Evolutionary conservation across 2,888 invertebrate genomes (phyloP), one percentile per base, ranked within the genome.

Genomic region (Malthinus seriepunctatus): DNA sequence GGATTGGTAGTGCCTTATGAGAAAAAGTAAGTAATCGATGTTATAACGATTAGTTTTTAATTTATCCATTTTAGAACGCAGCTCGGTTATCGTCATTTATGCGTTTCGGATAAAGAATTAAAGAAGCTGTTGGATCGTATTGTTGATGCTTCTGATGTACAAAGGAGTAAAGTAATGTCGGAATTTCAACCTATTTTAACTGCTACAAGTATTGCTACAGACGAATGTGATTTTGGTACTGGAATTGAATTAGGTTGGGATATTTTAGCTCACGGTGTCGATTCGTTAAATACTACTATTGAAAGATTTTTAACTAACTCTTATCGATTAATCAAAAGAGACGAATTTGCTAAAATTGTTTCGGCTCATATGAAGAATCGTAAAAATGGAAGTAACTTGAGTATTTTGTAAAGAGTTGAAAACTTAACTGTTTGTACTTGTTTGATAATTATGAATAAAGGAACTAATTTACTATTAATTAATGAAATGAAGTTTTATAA

Each of bases 191-290:
- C 93, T 55, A 80, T 94, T 1, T 85, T 95, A 60, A 93, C 91
- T 3, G 87, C 88, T 54, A 89, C 93, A 5, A 91, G 87, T 75
- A 93, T 94, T 75, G 97, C 97, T 0, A 88, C 91, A 55, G 97
- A 97, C 73, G 97, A 98, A 76, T 91, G 91, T 73, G 97, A 97
- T 76, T 97, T 95, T 79, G 97, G 96, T 0, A 95, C 94, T 51
- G 91, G 94, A 0, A 77, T 97, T 1, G 97, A 97, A 77, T 81
- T 93, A 34, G 97, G 95, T 0, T 86, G 94, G 65, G 88, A 93
- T 76, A 79, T 97, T 46, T 93, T 97, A 73, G 87, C 87, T 61
- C 90, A 87, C 56, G 92, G 93, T 0, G 77, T 86, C 51, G 79
- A 83, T 47, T 82, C 84, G 60, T 81, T 96, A 11, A 88, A 95